Conservation (phyloP, 2,113 vertebrate genomes). For the Solea senegalensis region DNA sequence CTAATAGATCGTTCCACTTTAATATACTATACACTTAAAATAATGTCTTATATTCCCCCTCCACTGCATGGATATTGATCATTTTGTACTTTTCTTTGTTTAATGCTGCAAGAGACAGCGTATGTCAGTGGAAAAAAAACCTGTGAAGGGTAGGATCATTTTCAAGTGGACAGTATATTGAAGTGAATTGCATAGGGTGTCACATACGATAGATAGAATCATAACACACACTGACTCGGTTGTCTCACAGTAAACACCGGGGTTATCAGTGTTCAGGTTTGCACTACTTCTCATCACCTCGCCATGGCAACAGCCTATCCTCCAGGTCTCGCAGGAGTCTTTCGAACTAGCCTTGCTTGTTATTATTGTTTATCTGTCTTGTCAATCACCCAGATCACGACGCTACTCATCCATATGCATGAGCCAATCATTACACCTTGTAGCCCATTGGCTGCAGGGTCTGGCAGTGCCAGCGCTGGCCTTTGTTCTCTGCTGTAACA, state of each 20-base stretch:
- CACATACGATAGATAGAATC: neutral
- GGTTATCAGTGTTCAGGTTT: slow-evolving; percentile 40
- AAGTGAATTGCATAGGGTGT: neutral
- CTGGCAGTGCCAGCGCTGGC: slow-evolving; percentile 53
- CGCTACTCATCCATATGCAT: slow-evolving; percentile 81
- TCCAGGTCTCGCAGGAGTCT: slow-evolving; percentile 61
- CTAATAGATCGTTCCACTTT: too few relatives aligned
- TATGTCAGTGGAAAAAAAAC: too few relatives aligned
- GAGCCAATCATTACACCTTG: slow-evolving; percentile 69
- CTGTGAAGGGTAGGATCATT: too few relatives aligned
- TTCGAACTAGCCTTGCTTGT: slow-evolving; percentile 74
- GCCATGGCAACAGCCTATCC: slow-evolving; percentile 73
- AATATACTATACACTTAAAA: too few relatives aligned
- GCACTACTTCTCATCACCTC: slow-evolving; percentile 49
- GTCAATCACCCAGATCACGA: slow-evolving; percentile 79
- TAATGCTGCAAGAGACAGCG: too few relatives aligned
- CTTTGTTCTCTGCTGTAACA: slow-evolving; percentile 78
- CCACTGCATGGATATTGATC: too few relatives aligned
- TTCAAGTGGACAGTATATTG: too few relatives aligned
- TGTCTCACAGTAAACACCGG: slow-evolving; percentile 23
- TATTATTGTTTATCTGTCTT: slow-evolving; percentile 85
- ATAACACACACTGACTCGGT: slow-evolving; percentile 12
- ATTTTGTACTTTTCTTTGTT: too few relatives aligned
- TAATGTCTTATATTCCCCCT: too few relatives aligned
- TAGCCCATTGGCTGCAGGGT: slow-evolving; percentile 69